These are phyloP conservation scores for Euglossa dilemma DNA, from an alignment of 1,140 invertebrate genomes.

Conservation along the genomic window DNA sequence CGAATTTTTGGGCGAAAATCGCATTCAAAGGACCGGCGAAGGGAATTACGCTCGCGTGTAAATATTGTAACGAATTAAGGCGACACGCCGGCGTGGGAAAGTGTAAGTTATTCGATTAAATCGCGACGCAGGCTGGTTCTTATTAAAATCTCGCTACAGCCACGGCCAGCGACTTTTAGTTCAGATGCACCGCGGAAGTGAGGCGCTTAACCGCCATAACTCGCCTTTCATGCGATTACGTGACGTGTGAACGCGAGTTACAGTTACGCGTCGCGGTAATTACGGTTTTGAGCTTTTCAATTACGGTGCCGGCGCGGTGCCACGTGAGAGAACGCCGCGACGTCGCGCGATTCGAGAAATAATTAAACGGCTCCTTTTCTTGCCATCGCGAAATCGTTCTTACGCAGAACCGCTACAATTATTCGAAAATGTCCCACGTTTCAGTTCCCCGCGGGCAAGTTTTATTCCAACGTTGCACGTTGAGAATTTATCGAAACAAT, in stretches of 20 bases:
- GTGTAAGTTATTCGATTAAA: slow-evolving; percentile 28
- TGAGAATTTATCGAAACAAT: too few species aligned
- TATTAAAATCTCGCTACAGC: background rate
- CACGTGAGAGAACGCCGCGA: slow-evolving; percentile 20
- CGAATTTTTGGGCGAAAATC: background rate
- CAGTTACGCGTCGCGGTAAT: slow-evolving; percentile 49
- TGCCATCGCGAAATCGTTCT: slow-evolving; percentile 4
- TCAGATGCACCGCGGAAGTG: slow-evolving; percentile 15
- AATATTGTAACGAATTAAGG: background rate
- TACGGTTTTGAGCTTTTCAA: slow-evolving; percentile 64
- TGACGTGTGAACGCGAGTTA: slow-evolving; percentile 45
- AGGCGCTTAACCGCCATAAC: background rate
- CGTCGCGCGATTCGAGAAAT: slow-evolving; percentile 49
- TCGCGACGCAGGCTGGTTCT: background rate
- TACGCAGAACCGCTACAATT: background rate
- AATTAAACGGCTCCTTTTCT: slow-evolving; percentile 51
- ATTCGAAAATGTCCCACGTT: background rate
- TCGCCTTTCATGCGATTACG: slow-evolving; percentile 57
- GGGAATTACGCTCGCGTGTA: background rate
- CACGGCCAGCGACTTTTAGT: slow-evolving; percentile 2
- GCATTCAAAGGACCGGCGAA: background rate
- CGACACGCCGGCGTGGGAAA: too few species aligned
- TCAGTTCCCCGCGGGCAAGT: too few species aligned
- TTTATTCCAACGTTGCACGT: too few species aligned
- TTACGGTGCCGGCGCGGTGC: slow-evolving; percentile 34